Evolutionary conservation across 2,797 vertebrate species (phyloP).

Genomic region (Loriculus beryllinus): DNA sequence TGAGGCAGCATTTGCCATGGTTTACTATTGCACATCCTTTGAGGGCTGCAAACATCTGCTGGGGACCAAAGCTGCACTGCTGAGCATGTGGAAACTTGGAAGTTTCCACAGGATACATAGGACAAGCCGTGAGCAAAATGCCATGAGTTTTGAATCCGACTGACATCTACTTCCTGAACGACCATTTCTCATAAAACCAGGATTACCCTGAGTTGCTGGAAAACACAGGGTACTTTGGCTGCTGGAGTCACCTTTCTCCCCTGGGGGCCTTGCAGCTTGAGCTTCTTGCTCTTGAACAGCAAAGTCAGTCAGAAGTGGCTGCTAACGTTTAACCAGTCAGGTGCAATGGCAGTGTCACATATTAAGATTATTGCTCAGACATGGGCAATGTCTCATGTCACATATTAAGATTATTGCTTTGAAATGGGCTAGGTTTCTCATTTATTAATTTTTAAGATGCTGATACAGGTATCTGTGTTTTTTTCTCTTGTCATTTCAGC

Average conservation of each 20-base stretch:
- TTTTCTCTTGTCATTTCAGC: not conserved
- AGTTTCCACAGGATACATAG: not conserved
- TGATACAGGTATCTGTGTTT: not conserved
- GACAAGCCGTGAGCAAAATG: not conserved
- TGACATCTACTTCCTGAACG: not conserved
- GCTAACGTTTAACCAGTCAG: not conserved
- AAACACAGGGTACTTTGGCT: accelerated
- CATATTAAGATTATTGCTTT: not conserved
- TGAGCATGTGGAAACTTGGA: not conserved
- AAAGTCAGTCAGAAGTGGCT: not conserved
- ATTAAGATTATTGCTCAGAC: no score
- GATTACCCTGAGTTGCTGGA: not conserved
- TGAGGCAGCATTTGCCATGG: accelerated
- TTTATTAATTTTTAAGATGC: not conserved
- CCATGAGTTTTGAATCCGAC: not conserved
- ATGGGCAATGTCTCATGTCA: no score
- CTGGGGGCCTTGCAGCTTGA: not conserved
- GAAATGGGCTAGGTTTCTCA: not conserved
- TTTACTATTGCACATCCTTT: not conserved
- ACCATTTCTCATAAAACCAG: not conserved
- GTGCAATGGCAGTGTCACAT: not conserved
- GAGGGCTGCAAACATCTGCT: not conserved
- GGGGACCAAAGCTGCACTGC: not conserved
- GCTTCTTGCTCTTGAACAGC: not conserved
- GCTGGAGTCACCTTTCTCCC: not conserved